These are phyloP conservation scores for Drusus annulatus DNA, from an alignment of 1,140 invertebrate species.

Conservation along the genomic window DNA sequence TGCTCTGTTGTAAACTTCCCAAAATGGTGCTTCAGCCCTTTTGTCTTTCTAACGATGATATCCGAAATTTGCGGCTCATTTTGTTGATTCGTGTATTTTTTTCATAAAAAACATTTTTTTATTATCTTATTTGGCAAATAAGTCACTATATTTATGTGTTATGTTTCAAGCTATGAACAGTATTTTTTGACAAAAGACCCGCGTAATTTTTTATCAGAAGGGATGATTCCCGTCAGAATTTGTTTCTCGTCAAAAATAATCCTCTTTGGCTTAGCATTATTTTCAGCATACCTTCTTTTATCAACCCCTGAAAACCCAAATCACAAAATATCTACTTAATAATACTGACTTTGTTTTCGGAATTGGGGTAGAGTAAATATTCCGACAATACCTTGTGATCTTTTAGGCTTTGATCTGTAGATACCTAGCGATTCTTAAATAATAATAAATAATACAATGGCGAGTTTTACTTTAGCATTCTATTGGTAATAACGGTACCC, in stretches of 20 bases:
- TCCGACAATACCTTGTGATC: background rate
- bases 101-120: too few species aligned
- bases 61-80: too few species aligned
- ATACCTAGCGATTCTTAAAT: slow-evolving; percentile 20
- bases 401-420: slow-evolving; percentile 2
- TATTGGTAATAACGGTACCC: slow-evolving; percentile 13
- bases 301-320: background rate
- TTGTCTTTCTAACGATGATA: too few species aligned
- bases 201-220: too few species aligned
- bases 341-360: slow-evolving; percentile 7
- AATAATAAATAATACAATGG: slow-evolving; percentile 29
- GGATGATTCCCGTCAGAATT: too few species aligned
- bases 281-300: background rate
- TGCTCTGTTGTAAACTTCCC: too few species aligned
- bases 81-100: too few species aligned
- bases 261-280: slow-evolving; percentile 11
- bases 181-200: too few species aligned
- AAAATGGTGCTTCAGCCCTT: too few species aligned
- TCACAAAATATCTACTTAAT: background rate
- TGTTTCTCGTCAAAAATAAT: background rate
- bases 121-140: too few species aligned
- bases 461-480: slow-evolving; percentile 6
- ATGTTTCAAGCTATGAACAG: too few species aligned
- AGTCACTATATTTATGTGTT: too few species aligned
- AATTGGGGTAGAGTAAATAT: background rate